Evolutionary conservation across 2,888 invertebrate genomes (phyloP), one percentile per base, ranked within the genome.

Genomic region (Cotesia congregata): DNA sequence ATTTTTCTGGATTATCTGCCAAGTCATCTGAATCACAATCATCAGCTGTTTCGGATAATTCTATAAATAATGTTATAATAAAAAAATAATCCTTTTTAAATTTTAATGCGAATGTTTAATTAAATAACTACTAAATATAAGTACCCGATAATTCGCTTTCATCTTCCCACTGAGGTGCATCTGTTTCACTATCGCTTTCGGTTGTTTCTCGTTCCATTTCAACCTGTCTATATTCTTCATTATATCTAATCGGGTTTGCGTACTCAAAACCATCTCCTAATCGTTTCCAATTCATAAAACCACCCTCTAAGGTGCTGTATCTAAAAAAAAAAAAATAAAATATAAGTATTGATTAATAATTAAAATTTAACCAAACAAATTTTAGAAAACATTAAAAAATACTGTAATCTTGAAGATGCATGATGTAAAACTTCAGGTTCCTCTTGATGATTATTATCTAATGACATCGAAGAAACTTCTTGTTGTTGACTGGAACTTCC

Each of bases 1-100:
- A 93, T 86, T 95, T 95, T 82, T 93, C 93, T 78, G 92, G 91
- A 82, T 91, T 91, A 77, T 91, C 91, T 67, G 90, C 90, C 72
- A 91, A 86, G 77, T 91, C 92, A 60, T 90, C 90, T 15, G 85
- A 84, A 60, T 90, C 89, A 77, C 87, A 86, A 59, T 85, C 87
- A 75, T 87, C 86, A 3, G 82, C 85, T 5, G 81, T 78, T 15
- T 83, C 81, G 20, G 87, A 85, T 1, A 86, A 85, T 80, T 86
- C 88, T 74, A 39, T 17, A 68, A 67, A 50, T 72, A 40, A 62
- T 9, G 39, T 17, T 60, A 30, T 41, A 67, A 6, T 15, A 67
- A n/a, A 9, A 4, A 15, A 61, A 41, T 17, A 30, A 0, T 30
- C 72, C 65, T 67, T 17, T 12, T 17, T 62, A 68, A 60, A 65